Conservation (phyloP, 2,797 vertebrate genomes). For the Peromyscus eremicus region DNA sequence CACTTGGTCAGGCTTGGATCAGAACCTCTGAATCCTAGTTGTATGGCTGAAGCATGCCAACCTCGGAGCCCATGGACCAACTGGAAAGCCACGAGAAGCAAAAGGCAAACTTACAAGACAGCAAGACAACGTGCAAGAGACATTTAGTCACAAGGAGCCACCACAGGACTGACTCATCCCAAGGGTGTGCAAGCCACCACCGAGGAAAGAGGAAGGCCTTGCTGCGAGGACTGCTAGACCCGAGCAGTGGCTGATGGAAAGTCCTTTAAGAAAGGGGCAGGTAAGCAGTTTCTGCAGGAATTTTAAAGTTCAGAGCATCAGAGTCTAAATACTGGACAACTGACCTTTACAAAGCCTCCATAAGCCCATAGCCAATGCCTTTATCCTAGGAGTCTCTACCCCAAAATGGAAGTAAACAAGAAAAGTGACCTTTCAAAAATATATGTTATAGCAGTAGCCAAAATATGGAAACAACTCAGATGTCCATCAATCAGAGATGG, state of each 20-base stretch:
- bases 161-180: fast-evolving
- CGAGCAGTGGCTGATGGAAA: neutral
- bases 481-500: neutral
- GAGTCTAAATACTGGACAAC: neutral
- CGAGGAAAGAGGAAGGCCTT: neutral
- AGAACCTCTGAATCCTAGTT: neutral
- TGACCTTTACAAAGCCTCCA: neutral
- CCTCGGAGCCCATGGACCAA: neutral
- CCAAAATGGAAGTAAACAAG: neutral
- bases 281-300: neutral
- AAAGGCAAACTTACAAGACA: neutral
- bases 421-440: neutral
- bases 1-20: neutral
- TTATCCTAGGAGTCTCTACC: neutral
- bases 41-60: neutral
- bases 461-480: neutral
- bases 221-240: neutral
- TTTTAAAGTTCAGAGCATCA: neutral
- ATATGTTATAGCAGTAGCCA: neutral
- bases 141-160: neutral
- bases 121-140: neutral
- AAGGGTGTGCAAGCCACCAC: fast-evolving
- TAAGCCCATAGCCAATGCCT: neutral
- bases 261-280: neutral
- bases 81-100: neutral